These are phyloP conservation scores for Hippoglossus hippoglossus DNA, from an alignment of 2,797 vertebrate genomes.

Conservation along the genomic window DNA sequence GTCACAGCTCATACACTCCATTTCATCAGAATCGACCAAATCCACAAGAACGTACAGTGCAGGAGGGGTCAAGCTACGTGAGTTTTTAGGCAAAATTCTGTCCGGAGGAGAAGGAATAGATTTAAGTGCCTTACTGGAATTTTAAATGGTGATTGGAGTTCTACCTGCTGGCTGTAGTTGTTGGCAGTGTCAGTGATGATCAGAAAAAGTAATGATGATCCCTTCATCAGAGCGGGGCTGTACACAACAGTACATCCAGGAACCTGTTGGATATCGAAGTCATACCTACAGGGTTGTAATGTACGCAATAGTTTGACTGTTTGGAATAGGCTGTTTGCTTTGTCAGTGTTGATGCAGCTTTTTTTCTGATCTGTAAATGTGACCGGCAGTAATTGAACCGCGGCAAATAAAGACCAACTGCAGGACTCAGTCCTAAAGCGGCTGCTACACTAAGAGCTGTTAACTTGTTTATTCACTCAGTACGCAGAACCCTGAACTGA, in stretches of 20 bases:
- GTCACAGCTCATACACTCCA: slow-evolving; percentile 57
- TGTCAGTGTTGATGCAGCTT: no score
- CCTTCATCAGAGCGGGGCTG: neutral
- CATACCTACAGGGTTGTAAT: neutral
- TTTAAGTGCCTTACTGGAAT: neutral
- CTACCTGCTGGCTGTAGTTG: slow-evolving; percentile 22
- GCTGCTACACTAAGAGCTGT: no score
- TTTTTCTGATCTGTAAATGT: no score
- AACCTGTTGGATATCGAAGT: neutral
- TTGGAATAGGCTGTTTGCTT: no score
- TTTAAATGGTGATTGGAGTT: neutral
- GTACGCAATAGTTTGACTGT: neutral
- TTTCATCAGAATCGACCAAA: slow-evolving; percentile 47
- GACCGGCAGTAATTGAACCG: no score
- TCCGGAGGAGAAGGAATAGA: slow-evolving; percentile 3
- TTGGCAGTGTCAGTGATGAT: slow-evolving; percentile 19
- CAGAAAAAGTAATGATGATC: slow-evolving; percentile 21
- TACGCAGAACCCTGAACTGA: no score
- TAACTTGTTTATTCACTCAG: no score
- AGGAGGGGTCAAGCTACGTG: neutral
- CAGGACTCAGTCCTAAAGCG: no score
- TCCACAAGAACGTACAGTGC: slow-evolving; percentile 12
- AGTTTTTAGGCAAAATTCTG: slow-evolving; percentile 17
- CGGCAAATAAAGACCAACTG: no score
- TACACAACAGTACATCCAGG: neutral